Conservation (phyloP, 2,888 invertebrate genomes). For the Eupithecia vulgata region DNA sequence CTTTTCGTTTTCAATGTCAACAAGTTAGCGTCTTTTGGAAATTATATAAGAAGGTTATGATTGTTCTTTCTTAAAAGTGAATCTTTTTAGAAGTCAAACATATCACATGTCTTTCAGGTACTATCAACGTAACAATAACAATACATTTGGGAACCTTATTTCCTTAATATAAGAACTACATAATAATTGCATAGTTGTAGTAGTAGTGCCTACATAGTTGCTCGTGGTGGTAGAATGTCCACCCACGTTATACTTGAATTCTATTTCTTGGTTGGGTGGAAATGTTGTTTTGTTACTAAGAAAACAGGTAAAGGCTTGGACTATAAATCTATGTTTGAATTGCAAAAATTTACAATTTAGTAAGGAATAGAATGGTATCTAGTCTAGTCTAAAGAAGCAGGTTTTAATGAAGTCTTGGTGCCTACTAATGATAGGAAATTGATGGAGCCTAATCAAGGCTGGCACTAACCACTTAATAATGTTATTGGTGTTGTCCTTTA, state of each 20-base stretch:
- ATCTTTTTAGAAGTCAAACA: too few species aligned
- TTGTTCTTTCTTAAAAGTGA: background rate
- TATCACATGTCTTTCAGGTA: too few species aligned
- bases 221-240: constrained; percentile 38
- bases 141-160: constrained; percentile 17
- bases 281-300: constrained; percentile 19
- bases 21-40: background rate
- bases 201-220: constrained; percentile 19
- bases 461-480: too few species aligned
- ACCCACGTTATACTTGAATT: constrained; percentile 40
- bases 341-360: background rate
- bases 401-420: background rate
- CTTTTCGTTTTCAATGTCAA: background rate
- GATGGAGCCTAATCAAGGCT: background rate
- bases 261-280: constrained; percentile 35
- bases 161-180: constrained; percentile 20
- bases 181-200: constrained; percentile 21
- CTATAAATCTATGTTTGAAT: constrained; percentile 13
- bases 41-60: background rate
- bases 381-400: background rate
- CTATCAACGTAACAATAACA: constrained; percentile 10
- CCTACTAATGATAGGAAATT: background rate
- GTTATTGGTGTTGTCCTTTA: too few species aligned
- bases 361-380: background rate
- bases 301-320: constrained; percentile 19